Conservation (phyloP, 1,140 invertebrate genomes). For the Oryzaephilus surinamensis region DNA sequence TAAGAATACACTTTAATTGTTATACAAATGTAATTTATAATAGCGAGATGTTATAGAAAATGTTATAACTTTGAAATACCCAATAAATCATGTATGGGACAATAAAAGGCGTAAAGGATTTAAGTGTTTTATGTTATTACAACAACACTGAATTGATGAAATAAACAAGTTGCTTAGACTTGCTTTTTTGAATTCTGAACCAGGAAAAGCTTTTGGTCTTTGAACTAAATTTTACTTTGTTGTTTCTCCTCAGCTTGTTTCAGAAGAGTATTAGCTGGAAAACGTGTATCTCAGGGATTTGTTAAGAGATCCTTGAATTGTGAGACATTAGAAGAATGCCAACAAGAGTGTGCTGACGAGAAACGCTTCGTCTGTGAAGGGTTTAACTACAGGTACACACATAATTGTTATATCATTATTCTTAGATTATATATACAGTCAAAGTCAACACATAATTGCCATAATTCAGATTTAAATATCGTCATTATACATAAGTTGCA, state of each 20-base stretch:
- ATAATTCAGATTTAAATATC: background rate
- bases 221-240: background rate
- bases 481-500: background rate
- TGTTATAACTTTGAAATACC: background rate
- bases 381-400: conserved; percentile 64
- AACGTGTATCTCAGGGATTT: conserved; percentile 51
- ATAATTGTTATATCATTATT: background rate
- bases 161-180: too few relatives aligned
- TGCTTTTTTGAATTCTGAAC: background rate
- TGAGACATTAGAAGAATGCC: conserved; percentile 60
- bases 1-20: too few relatives aligned
- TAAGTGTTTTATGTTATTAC: too few relatives aligned
- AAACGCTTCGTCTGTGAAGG: conserved; percentile 65
- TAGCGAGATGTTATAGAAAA: too few relatives aligned
- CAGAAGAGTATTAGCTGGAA: conserved; percentile 56
- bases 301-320: conserved; percentile 55
- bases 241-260: conserved; percentile 54
- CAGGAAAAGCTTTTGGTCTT: background rate
- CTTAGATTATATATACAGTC: background rate
- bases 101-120: too few relatives aligned
- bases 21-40: too few relatives aligned
- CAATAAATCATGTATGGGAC: background rate
- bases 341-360: conserved; percentile 61
- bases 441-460: background rate
- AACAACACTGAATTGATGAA: too few relatives aligned